Conservation (phyloP, 2,113 vertebrate genomes). For the Scytalopus superciliaris region DNA sequence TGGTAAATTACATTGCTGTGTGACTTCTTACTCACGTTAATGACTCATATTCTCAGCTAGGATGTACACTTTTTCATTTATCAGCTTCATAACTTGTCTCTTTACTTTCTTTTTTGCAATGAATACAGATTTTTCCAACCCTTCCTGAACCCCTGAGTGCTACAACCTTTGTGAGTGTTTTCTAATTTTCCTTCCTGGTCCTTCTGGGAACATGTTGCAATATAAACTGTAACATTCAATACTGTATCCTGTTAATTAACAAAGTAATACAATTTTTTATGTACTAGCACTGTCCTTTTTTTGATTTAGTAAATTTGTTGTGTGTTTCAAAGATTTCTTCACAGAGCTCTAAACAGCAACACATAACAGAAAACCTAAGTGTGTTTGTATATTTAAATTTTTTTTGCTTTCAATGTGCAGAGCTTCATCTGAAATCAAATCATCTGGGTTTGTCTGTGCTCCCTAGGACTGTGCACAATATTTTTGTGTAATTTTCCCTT, state of each 20-base stretch:
- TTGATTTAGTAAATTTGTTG: not conserved
- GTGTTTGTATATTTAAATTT: not conserved
- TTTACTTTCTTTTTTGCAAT: not conserved
- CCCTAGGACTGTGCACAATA: not conserved
- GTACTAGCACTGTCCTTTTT: not conserved
- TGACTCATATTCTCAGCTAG: not conserved
- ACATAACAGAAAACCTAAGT: constrained; percentile 3
- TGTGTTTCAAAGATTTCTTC: not conserved
- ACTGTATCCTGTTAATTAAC: not conserved
- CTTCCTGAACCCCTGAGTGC: not conserved
- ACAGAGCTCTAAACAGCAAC: not conserved
- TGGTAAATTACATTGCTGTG: not conserved
- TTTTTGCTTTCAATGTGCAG: not conserved
- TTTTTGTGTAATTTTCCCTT: not conserved
- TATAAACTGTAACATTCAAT: not conserved
- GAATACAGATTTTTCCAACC: not conserved
- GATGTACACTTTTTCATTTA: not conserved
- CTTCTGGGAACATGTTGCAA: not conserved
- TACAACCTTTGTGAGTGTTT: not conserved
- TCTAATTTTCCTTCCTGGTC: not conserved
- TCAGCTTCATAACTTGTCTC: not conserved
- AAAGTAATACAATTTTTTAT: not conserved
- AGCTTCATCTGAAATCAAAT: not conserved
- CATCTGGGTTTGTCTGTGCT: not conserved
- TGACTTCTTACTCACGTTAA: not conserved